Conservation (phyloP, 2,797 vertebrate genomes). For the Channallabes apus region DNA sequence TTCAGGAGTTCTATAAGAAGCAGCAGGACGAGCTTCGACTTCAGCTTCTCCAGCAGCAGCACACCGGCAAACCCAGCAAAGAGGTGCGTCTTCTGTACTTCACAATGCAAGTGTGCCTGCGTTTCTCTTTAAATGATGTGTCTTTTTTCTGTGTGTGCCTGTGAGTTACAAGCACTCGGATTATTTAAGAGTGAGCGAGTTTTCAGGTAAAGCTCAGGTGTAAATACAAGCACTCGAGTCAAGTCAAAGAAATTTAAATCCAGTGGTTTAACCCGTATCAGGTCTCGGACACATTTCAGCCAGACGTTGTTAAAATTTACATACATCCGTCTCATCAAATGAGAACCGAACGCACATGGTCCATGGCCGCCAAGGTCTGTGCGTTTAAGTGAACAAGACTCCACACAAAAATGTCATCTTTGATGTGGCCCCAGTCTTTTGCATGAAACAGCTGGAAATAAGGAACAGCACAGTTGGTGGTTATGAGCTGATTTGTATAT, state of each 20-base stretch:
- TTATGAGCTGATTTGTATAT: slow-evolving; percentile 14
- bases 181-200: not conserved
- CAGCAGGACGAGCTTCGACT: slow-evolving; percentile 98
- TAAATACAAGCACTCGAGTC: not conserved
- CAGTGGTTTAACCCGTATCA: not conserved
- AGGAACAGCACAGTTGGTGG: slow-evolving; percentile 1
- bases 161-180: not conserved
- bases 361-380: not conserved
- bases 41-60: slow-evolving; percentile 97
- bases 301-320: not conserved
- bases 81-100: slow-evolving; percentile 78
- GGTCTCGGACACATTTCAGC: not conserved
- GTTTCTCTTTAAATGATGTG: no score
- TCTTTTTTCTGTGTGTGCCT: not conserved
- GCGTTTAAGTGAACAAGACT: not conserved
- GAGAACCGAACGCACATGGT: not conserved
- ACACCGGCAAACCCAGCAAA: slow-evolving; percentile 93
- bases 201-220: not conserved
- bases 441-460: slow-evolving; percentile 17
- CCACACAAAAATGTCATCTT: not conserved
- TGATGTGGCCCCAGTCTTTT: slow-evolving; percentile 9
- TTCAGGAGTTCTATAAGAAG: slow-evolving; percentile 99
- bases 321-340: not conserved
- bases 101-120: not conserved
- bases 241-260: not conserved